A percentile compares a stretch with the other conserved stretches of the same genome.
Conservation (phyloP, 30 jellyfish, hydroid and myxozoan genomes). For the Pseudorhiza aurosa region DNA sequence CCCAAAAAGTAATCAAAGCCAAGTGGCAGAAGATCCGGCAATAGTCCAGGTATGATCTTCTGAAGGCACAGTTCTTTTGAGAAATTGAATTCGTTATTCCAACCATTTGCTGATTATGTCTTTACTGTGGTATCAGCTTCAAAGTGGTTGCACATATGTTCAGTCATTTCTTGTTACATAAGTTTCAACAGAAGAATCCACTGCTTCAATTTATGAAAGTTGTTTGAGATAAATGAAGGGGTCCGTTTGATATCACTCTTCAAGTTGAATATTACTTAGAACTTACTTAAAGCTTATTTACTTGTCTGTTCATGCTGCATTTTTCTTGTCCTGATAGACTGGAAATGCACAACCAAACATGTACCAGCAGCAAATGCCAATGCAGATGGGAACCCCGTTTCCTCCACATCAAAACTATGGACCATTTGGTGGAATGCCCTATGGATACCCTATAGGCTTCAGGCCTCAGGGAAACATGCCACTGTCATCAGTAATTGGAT, state of each 20-base stretch:
- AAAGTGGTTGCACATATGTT: no score
- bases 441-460: conserved; percentile 81
- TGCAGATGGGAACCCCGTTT: conserved; percentile 61
- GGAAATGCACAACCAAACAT: conserved; percentile 79
- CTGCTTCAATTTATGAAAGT: no score
- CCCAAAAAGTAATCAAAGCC: conserved; percentile 63
- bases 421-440: conserved; percentile 90
- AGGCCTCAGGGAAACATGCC: conserved; percentile 71
- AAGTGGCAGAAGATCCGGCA: conserved; percentile 90
- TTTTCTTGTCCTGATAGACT: conserved; percentile 43
- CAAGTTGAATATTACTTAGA: no score
- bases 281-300: no score
- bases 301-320: neutral
- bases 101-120: no score
- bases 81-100: no score
- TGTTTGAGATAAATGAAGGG: no score
- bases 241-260: no score
- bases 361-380: conserved; percentile 73
- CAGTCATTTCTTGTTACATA: no score
- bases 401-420: conserved; percentile 80
- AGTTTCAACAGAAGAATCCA: no score
- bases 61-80: conserved; percentile 3
- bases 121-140: no score
- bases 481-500: conserved; percentile 63
- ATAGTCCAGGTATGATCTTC: conserved; percentile 81